A percentile compares a stretch with the other conserved stretches of the same genome.
phyloP scores from a whole-genome alignment of 2,888 invertebrate genomes.

The Drosophila mulleri region DNA sequence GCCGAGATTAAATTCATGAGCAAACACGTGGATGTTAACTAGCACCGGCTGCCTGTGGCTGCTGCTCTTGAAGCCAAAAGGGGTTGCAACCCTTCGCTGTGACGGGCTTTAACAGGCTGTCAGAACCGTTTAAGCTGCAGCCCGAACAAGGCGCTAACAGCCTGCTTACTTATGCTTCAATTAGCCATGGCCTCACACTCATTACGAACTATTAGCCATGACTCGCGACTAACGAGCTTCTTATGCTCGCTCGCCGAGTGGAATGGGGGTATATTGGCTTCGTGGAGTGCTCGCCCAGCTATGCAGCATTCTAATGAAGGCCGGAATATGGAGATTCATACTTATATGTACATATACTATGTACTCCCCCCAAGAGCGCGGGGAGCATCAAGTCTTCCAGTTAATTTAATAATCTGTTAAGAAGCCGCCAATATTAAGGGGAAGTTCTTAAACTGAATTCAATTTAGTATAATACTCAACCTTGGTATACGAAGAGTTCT shows the following conservation, averaged over 20 bases:
- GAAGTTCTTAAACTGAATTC: too few species aligned
- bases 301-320: background rate
- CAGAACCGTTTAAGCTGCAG: constrained; percentile 5
- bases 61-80: background rate
- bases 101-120: constrained; percentile 20
- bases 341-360: too few species aligned
- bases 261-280: background rate
- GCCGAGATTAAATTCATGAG: constrained; percentile 74
- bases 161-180: constrained; percentile 64
- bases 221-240: background rate
- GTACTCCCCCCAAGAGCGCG: background rate
- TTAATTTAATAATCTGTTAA: too few species aligned
- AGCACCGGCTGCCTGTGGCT: constrained; percentile 11
- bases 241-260: background rate
- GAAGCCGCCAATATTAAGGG: background rate
- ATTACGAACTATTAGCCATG: constrained; percentile 48
- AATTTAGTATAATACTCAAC: too few species aligned
- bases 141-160: constrained; percentile 33
- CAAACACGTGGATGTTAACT: constrained; percentile 67
- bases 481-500: too few species aligned
- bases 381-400: too few species aligned
- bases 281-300: background rate
- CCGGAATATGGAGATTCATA: too few species aligned
- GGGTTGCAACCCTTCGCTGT: constrained; percentile 30
- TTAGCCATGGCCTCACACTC: constrained; percentile 40